Conservation (phyloP, 2,797 vertebrate genomes). For the Mareca penelope region DNA sequence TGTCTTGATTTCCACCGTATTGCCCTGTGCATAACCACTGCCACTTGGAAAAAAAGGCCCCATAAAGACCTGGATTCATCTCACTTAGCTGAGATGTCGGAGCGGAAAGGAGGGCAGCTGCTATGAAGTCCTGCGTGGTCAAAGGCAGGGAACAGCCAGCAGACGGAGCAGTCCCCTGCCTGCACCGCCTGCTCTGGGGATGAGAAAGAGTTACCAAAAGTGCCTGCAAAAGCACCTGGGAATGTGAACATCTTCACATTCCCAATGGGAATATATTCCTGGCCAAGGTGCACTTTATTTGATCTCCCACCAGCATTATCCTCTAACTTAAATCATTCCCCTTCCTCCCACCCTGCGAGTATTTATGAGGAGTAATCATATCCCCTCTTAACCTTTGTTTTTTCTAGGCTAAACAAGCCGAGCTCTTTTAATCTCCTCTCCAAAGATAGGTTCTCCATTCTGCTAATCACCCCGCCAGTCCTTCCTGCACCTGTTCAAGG, state of each 20-base stretch:
- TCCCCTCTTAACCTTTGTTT: slow-evolving; percentile 70
- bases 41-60: slow-evolving; percentile 44
- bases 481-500: slow-evolving; percentile 34
- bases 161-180: background rate
- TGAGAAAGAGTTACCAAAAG: background rate
- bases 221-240: background rate
- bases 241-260: background rate
- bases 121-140: background rate
- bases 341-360: slow-evolving; percentile 55
- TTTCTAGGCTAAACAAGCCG: slow-evolving; percentile 61
- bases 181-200: background rate
- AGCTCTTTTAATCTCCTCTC: slow-evolving; percentile 66
- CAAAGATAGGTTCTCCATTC: slow-evolving; percentile 29
- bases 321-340: slow-evolving; percentile 68
- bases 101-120: background rate
- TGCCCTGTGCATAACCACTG: background rate
- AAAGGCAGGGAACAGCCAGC: background rate
- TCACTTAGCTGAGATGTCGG: background rate
- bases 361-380: slow-evolving; percentile 69
- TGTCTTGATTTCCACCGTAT: slow-evolving; percentile 32
- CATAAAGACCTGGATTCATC: slow-evolving; percentile 71
- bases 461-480: slow-evolving; percentile 47
- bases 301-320: background rate
- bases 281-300: background rate
- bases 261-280: background rate